Evolutionary conservation across 1,140 invertebrate genomes (phyloP), one percentile per base, ranked within the genome.

Genomic region (Heliconius himera): DNA sequence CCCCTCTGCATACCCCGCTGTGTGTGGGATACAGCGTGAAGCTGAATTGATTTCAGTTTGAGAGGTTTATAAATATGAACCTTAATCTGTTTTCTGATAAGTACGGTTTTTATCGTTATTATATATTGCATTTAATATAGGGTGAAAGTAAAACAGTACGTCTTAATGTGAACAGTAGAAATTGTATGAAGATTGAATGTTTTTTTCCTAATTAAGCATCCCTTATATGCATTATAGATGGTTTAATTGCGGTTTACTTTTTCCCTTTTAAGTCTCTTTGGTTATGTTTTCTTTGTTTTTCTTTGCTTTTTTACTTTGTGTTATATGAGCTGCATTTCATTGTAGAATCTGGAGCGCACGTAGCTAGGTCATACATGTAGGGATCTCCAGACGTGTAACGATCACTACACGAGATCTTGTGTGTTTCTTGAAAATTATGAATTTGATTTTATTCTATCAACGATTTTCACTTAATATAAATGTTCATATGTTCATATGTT

Each of bases 341-440:
- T 16, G 60, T 66, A 66, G 26, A 66, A 66, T 66, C 60, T 66
- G 60, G 60, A 66, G 60, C 60, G 60, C 60, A 66, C 18, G 70
- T 71, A 54, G 71, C 36, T 76, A 76, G 56, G 60, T 66, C 56
- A 60, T 22, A 66, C 60, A 66, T 26, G 26, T 66, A 60, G 56
- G 22, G 9, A 29, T 66, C 29, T 29, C 60, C 22, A 66, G 22
- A 66, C n/a, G 26, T 66, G 22, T 66, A 13, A 9, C 60, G 4
- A 29, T 66, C 20, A 29, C 26, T 22, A 26, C 22, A 29, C 22
- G 20, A 66, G 13, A 66, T 66, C 13, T 66, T 66, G 60, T 66
- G 26, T 66, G 54, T 66, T 66, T 60, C 3, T 29, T 29, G n/a
- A 26, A 66, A 29, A 26, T 26, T 26, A 66, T 66, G 26, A 13